A percentile compares a stretch with the other conserved stretches of the same genome.
These are phyloP conservation scores for Euphydryas editha DNA, from an alignment of 2,888 invertebrate species.

Conservation along the genomic window DNA sequence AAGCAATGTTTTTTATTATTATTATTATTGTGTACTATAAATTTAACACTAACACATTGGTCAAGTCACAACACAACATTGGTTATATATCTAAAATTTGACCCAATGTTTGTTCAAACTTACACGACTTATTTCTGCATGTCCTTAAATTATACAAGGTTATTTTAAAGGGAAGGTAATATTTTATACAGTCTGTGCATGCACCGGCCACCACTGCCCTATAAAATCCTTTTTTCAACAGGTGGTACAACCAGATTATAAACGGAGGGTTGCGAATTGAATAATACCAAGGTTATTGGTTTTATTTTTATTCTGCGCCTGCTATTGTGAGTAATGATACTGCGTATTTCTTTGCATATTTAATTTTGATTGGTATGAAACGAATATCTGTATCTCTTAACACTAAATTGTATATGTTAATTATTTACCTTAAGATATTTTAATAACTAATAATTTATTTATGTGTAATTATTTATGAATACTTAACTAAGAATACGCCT, in stretches of 20 bases:
- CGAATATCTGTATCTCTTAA: background rate
- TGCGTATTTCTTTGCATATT: conserved; percentile 3
- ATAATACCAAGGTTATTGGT: conserved; percentile 27
- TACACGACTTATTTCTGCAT: background rate
- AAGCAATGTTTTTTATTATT: too few species aligned
- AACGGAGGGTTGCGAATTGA: conserved; percentile 34
- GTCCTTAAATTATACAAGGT: conserved; percentile 20
- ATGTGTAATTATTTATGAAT: too few species aligned
- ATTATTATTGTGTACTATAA: background rate
- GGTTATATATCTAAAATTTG: background rate
- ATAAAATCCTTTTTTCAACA: conserved; percentile 38
- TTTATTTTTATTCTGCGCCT: conserved; percentile 30
- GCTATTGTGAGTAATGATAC: conserved; percentile 16
- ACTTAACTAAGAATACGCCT: too few species aligned
- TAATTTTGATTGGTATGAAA: conserved; percentile 1
- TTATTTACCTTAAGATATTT: background rate
- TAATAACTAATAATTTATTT: too few species aligned
- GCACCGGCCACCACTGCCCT: conserved; percentile 33
- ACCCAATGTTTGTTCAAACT: background rate
- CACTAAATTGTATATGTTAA: background rate
- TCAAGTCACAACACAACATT: background rate
- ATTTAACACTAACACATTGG: too few species aligned
- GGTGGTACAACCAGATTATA: conserved; percentile 35
- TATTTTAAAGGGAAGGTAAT: conserved; percentile 24
- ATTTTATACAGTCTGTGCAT: conserved; percentile 31